phyloP scores from a whole-genome alignment of 2,113 vertebrate species.

The Callipepla squamata region DNA sequence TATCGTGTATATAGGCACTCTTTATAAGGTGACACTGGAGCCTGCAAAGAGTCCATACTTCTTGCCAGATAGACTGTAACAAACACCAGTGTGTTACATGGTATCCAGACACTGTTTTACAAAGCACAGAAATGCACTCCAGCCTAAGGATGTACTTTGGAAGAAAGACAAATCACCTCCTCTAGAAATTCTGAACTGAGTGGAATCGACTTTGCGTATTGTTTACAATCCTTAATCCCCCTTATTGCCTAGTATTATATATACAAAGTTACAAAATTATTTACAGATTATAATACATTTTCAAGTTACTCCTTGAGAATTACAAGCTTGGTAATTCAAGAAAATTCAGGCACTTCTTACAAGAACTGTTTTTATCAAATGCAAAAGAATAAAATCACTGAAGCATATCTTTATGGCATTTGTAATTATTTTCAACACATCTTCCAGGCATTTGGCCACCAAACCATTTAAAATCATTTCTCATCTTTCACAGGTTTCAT shows the following conservation, averaged over 20 bases:
- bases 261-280: constrained; percentile 7
- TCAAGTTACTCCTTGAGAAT: not conserved
- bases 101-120: not conserved
- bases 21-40: not conserved
- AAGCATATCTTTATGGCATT: not conserved
- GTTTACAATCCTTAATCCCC: not conserved
- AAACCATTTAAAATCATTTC: not conserved
- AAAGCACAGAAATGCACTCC: not conserved
- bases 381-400: not conserved
- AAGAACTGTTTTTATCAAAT: not conserved
- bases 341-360: constrained; percentile 32
- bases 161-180: not conserved
- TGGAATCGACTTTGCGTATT: not conserved
- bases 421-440: not conserved
- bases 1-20: not conserved
- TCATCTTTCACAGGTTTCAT: not conserved
- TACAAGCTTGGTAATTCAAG: not conserved
- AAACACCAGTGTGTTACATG: not conserved
- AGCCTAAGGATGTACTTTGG: not conserved
- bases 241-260: not conserved
- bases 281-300: not conserved
- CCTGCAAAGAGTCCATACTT: not conserved
- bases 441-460: not conserved
- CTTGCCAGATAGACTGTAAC: not conserved
- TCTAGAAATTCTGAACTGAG: not conserved